Percentiles rank a stretch among this genome's conserved stretches.
These are phyloP conservation scores for Oreochromis tanganicae DNA, from an alignment of 2,113 vertebrate genomes.

Conservation along the genomic window DNA sequence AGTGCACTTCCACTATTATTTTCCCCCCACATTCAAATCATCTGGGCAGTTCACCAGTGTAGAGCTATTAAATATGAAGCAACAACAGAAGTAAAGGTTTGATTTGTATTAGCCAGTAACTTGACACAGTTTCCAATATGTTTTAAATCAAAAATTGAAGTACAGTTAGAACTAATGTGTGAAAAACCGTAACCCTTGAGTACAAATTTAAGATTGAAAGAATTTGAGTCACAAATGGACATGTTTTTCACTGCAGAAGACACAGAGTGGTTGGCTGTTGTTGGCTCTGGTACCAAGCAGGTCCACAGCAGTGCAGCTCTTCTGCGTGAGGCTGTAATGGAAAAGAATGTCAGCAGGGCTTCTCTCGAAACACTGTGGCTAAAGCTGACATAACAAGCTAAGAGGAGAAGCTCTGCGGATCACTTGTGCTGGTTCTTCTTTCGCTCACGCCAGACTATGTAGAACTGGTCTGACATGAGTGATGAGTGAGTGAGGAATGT, in stretches of 20 bases:
- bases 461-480: not conserved
- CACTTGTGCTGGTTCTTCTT: not conserved
- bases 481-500: not conserved
- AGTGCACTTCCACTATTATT: not conserved
- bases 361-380: not conserved
- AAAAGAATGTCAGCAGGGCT: not conserved
- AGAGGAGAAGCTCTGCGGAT: not conserved
- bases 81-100: not conserved
- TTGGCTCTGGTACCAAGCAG: not conserved
- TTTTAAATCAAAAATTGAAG: not conserved
- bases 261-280: not conserved
- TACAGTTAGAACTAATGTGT: not conserved
- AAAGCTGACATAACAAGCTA: not conserved
- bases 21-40: not conserved
- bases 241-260: not conserved
- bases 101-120: not conserved
- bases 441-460: not conserved
- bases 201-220: not conserved
- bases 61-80: not conserved
- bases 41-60: not conserved
- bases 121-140: not conserved
- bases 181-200: not conserved
- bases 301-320: not conserved
- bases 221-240: not conserved
- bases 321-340: not conserved